phyloP scores from a whole-genome alignment of 2,888 invertebrate genomes.

The Pilophorus perplexus region DNA sequence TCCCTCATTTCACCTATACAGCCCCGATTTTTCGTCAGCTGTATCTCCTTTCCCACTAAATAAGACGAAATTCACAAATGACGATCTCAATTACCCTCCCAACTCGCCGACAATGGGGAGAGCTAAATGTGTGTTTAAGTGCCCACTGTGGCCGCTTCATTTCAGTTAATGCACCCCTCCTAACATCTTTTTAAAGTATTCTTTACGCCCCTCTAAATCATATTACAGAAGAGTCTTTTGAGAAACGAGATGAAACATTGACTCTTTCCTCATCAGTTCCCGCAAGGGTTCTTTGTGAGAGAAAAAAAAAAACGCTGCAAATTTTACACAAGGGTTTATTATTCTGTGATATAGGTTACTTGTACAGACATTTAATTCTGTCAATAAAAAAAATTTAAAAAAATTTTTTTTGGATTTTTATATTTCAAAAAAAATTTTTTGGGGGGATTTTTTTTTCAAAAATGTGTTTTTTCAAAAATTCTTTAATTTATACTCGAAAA shows the following conservation, averaged over 20 bases:
- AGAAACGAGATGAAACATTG: not conserved
- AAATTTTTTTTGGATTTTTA: no score
- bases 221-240: not conserved
- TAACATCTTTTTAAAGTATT: constrained; percentile 23
- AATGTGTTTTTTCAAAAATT: no score
- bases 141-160: constrained; percentile 24
- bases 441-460: no score
- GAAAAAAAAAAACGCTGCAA: no score
- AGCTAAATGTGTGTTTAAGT: constrained; percentile 31
- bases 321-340: no score
- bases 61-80: constrained; percentile 20
- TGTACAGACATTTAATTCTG: no score
- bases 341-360: no score
- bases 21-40: constrained; percentile 20
- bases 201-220: not conserved
- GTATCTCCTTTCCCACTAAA: not conserved
- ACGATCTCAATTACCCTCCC: constrained; percentile 11
- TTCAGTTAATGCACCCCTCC: constrained; percentile 13
- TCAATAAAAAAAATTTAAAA: no score
- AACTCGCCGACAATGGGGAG: not conserved
- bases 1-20: constrained; percentile 20
- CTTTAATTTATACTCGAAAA: no score
- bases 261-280: not conserved
- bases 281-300: no score
- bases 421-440: no score